Conservation (phyloP, 2,888 invertebrate species). For the Cactoblastis cactorum region DNA sequence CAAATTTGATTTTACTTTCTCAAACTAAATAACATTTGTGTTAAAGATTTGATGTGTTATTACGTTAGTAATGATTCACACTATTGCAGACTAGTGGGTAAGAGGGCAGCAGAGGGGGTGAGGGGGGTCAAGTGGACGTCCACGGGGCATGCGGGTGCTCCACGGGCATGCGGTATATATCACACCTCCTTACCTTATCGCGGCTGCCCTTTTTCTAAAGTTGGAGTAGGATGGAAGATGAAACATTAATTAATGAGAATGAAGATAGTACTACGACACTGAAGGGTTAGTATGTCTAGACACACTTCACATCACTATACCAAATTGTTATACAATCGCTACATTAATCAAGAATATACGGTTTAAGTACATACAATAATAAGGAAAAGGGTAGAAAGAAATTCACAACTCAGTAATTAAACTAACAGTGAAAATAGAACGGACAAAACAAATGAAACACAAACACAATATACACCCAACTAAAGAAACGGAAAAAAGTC, state of each 20-base stretch:
- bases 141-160: conserved; percentile 70
- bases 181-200: conserved; percentile 87
- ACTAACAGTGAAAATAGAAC: not conserved
- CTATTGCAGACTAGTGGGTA: not conserved
- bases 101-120: conserved; percentile 22
- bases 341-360: not conserved
- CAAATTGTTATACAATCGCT: conserved; percentile 15
- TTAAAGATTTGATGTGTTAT: not conserved
- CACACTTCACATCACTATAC: conserved; percentile 24
- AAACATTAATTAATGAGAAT: conserved; percentile 76
- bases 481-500: conserved; percentile 6
- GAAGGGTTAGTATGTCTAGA: conserved; percentile 31
- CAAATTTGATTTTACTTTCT: not conserved
- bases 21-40: too few species aligned
- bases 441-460: conserved; percentile 11
- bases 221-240: conserved; percentile 76
- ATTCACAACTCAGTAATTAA: not conserved
- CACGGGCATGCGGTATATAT: conserved; percentile 67
- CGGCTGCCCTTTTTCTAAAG: conserved; percentile 92
- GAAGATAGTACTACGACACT: conserved; percentile 55
- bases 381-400: not conserved
- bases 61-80: conserved; percentile 10
- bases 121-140: conserved; percentile 35
- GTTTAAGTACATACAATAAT: not conserved
- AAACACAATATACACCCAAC: conserved; percentile 8